These are phyloP conservation scores for Dione vanillae DNA, from an alignment of 2,888 invertebrate genomes.

Conservation along the genomic window DNA sequence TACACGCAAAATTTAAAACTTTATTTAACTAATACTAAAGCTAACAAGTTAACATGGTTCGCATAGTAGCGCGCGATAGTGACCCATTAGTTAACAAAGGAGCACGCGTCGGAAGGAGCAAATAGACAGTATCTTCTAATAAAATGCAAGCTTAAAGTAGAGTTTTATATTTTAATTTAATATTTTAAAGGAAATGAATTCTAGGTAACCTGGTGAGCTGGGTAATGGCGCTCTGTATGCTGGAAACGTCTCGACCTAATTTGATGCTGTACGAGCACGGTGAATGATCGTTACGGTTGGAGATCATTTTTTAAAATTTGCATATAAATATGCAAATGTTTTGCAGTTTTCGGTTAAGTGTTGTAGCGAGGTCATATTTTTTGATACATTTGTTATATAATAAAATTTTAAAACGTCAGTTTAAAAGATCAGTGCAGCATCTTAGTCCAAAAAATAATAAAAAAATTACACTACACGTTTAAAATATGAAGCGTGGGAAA, in stretches of 20 bases:
- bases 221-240: constrained; percentile 40
- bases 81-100: constrained; percentile 17
- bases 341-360: neutral
- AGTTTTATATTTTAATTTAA: constrained; percentile 29
- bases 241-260: constrained; percentile 41
- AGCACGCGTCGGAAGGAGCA: neutral
- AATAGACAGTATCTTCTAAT: constrained; percentile 13
- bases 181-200: constrained; percentile 33
- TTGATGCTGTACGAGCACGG: constrained; percentile 37
- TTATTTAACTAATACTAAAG: neutral
- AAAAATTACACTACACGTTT: too few relatives aligned
- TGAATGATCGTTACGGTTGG: constrained; percentile 34
- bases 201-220: constrained; percentile 28
- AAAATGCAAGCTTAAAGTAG: constrained; percentile 5
- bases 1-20: neutral
- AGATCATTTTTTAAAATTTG: constrained; percentile 34
- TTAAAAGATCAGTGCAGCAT: too few relatives aligned
- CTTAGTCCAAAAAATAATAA: too few relatives aligned
- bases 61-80: neutral
- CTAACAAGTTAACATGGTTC: neutral
- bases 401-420: too few relatives aligned
- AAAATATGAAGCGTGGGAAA: too few relatives aligned
- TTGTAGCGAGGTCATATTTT: too few relatives aligned
- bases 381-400: too few relatives aligned
- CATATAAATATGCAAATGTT: constrained; percentile 3